Percentiles rank a stretch among this genome's conserved stretches.
Conservation (phyloP, 2,113 vertebrate genomes). For the Chrysochloris asiatica region DNA sequence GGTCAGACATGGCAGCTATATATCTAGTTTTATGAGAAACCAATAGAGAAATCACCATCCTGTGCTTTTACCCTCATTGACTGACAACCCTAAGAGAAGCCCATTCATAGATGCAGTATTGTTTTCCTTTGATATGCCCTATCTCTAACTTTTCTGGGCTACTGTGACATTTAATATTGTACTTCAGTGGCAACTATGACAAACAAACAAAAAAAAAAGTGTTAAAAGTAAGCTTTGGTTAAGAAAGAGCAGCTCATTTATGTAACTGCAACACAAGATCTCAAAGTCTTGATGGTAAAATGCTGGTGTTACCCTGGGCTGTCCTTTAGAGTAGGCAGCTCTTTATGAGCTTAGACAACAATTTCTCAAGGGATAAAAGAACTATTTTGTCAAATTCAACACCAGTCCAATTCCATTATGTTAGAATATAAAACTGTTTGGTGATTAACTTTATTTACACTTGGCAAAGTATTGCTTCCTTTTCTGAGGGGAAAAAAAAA, state of each 20-base stretch:
- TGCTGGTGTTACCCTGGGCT: neutral
- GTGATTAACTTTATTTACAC: constrained; percentile 75
- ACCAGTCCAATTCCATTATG: constrained; percentile 63
- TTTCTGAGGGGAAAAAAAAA: neutral
- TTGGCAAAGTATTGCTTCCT: constrained; percentile 76
- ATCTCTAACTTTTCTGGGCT: neutral
- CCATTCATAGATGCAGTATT: neutral
- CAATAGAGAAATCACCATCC: too few species aligned
- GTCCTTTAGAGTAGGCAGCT: neutral
- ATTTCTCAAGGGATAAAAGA: constrained; percentile 38
- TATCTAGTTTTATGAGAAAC: neutral
- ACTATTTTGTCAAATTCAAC: constrained; percentile 56
- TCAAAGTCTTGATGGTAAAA: neutral
- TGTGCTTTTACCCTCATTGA: neutral
- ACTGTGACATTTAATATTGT: neutral
- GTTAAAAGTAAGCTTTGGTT: neutral
- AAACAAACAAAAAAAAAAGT: constrained; percentile 45
- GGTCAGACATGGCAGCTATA: neutral
- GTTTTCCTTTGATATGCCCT: neutral
- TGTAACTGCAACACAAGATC: neutral
- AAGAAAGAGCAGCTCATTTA: neutral
- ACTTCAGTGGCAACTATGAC: neutral
- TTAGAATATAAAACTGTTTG: constrained; percentile 60
- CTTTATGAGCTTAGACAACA: neutral
- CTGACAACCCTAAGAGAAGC: neutral